These are phyloP conservation scores for Recurvirostra avosetta DNA, from an alignment of 2,113 vertebrate species.

Conservation along the genomic window DNA sequence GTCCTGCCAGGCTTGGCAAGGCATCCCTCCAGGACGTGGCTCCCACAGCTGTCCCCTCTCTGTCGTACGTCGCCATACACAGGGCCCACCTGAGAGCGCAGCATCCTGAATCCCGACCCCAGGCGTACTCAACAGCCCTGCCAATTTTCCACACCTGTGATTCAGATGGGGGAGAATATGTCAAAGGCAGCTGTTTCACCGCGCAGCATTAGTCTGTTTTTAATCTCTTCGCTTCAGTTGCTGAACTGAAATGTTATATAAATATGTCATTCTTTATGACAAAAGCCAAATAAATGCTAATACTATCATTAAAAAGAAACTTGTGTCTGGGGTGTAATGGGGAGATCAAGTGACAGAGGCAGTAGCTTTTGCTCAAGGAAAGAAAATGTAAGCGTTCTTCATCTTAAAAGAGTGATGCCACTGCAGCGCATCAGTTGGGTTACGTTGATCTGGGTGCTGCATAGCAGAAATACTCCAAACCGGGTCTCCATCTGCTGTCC, in stretches of 20 bases:
- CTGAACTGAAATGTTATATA: conserved; percentile 26
- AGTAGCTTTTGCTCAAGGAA: not conserved
- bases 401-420: not conserved
- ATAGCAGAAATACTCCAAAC: not conserved
- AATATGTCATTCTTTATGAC: conserved; percentile 40
- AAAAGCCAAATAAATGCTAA: conserved; percentile 50
- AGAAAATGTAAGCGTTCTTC: not conserved
- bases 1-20: too few relatives aligned
- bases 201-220: not conserved
- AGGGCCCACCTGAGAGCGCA: fast-evolving
- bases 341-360: not conserved
- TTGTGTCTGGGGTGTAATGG: not conserved
- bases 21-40: fast-evolving
- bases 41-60: fast-evolving
- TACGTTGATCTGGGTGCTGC: not conserved
- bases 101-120: not conserved
- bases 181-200: not conserved
- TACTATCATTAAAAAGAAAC: conserved; percentile 24
- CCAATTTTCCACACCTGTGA: not conserved
- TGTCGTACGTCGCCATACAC: fast-evolving
- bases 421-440: not conserved
- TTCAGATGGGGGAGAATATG: not conserved
- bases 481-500: not conserved
- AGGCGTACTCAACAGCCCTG: not conserved
- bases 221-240: not conserved